Percentiles rank a stretch among this genome's conserved stretches.
Evolutionary conservation across 2,113 vertebrate species (phyloP).

Genomic region (Vireo altiloquus): DNA sequence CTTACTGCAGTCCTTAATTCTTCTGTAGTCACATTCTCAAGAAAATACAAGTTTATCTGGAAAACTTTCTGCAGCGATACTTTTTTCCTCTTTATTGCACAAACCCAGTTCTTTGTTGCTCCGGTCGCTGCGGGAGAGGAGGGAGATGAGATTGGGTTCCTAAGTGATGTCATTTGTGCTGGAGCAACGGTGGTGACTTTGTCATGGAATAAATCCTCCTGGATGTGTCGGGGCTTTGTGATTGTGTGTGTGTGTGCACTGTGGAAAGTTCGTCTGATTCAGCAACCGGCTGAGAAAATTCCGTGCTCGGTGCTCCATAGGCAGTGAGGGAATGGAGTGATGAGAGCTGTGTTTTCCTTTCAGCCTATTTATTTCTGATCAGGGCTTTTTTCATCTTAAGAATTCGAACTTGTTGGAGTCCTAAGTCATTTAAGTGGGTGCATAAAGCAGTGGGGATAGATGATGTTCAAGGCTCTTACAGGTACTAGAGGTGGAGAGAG

Average conservation of each 20-base stretch:
- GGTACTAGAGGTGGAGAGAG: not conserved
- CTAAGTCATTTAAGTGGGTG: not conserved
- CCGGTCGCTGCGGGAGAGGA: not conserved
- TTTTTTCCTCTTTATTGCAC: not conserved
- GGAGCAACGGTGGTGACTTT: not conserved
- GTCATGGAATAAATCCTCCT: slow-evolving; percentile 7
- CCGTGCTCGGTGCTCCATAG: not conserved
- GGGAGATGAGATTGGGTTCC: slow-evolving; percentile 22
- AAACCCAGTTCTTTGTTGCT: slow-evolving; percentile 7
- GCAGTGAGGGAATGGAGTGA: not conserved
- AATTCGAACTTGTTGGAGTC: not conserved
- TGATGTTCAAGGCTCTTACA: not conserved
- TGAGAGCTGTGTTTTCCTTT: not conserved
- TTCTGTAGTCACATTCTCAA: fast-evolving
- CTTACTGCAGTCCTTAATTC: not conserved
- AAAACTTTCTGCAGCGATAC: slow-evolving; percentile 1
- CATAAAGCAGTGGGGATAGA: not conserved
- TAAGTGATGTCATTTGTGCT: slow-evolving; percentile 48
- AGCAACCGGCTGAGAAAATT: not conserved
- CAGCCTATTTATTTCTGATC: not conserved
- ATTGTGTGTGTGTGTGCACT: not conserved
- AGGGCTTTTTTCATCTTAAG: not conserved
- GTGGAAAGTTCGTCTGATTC: not conserved
- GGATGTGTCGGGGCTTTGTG: not conserved
- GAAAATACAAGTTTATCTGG: not conserved